Base-by-base conservation (phyloP, 2,113 vertebrate genomes). In the Hypocryptadius cinnamomeus region DNA sequence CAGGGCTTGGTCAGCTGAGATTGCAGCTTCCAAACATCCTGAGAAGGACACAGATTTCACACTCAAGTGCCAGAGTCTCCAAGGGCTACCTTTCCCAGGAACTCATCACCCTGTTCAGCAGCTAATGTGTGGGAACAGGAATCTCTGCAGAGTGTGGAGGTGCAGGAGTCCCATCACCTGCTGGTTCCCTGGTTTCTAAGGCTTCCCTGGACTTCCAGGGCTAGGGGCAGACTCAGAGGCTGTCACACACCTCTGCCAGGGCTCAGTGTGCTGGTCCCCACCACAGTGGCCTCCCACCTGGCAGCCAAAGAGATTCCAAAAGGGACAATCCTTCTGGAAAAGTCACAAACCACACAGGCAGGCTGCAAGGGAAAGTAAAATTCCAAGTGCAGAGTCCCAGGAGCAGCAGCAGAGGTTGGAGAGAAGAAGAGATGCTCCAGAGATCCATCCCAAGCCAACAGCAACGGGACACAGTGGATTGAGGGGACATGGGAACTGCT, bases 391-490 rank as follows among this genome's bases (percentile, higher is more conserved):
- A 37, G 53, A 39, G 56, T 54, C 47, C 42, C 65, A 69, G 63
- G 37, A 78, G 47, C n/a, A 82, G 77, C 23, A 57, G 69, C 30
- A 50, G 31, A 39, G n/a, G 31, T 0, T 72, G 60, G 45, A 37
- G 4, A 15, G 18, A 24, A 71, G 50, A 11, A 35, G 12, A 44
- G 42, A 14, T 1, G 2, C 27, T 13, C 39, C 9, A 21, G 28
- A 71, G 69, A 78, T 50, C 9, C 4, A 3, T 6, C 39, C 44
- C 69, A 68, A 60, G 60, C 31, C 63, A 47, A 27, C 15, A 35
- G 57, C 65, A 48, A 28, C 0, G 0, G 80, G n/a, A 54, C 5
- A 3, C 3, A 2, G 37, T 1, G 19, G 31, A n/a, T 22, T n/a
- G 47, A 47, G 0, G 1, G 91, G 56, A 88, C 16, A 4, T 0